Evolutionary conservation across 2,888 invertebrate genomes (phyloP), one percentile per base, ranked within the genome.

Genomic region (Lithophane socia): DNA sequence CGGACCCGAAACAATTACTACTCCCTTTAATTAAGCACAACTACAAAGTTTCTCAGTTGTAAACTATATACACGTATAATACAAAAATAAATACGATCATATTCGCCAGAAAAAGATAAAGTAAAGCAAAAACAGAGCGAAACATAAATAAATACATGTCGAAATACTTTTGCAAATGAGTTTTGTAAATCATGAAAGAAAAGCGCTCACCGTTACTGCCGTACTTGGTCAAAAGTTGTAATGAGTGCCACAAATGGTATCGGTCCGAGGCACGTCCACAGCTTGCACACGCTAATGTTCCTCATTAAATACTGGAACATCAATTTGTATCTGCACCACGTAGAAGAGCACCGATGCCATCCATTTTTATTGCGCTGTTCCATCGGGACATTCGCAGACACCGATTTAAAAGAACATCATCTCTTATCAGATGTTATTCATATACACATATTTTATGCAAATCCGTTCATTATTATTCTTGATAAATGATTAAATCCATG

Each of bases 201-300:
- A 88, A 91, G 88, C 88, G 85, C 83, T 88, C 84, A 88, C 86
- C 88, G 91, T 88, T 88, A 88, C 88, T 73, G 86, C 92, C 91
- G 79, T 91, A 92, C 89, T 91, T 92, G 92, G 93, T 87, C 90
- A 91, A 90, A 92, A 91, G 92, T 90, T 89, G 92, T 93, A 93
- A 93, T 92, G 92, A 92, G 84, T 85, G 87, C 93, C 93, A 85
- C 91, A 93, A 92, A 94, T 92, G 94, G 94, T 84, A 90, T 91
- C 90, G 87, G 84, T 83, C 77, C 79, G 82, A 86, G 75, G 86
- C 87, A 82, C 87, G 90, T 88, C 88, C 88, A 80, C 89, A 84
- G 87, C 89, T 87, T 89, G 90, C 87, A 89, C 91, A 88, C 92
- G 92, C 91, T 94, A 94, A 94, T 94, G 92, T 91, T 90, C 88